Percentiles rank a stretch among this genome's conserved stretches.
phyloP scores from a whole-genome alignment of 2,888 invertebrate genomes.

The Cephus sareptanus region DNA sequence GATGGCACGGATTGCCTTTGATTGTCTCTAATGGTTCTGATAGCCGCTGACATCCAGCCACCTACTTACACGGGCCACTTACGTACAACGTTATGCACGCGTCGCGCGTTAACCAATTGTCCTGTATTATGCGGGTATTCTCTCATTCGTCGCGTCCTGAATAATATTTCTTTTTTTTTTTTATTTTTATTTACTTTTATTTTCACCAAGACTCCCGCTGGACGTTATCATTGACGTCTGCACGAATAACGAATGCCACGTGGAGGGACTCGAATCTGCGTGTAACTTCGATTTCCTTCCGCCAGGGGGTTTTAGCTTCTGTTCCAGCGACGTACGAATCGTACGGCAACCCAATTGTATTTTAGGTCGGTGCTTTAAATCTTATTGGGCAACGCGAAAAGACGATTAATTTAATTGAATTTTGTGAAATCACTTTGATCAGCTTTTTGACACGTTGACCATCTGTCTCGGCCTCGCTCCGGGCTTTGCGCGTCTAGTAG shows the following conservation, averaged over 20 bases:
- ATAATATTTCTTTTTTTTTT: neutral
- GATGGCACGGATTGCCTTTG: constrained; percentile 46
- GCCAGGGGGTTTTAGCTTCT: too few species aligned
- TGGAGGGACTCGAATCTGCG: neutral
- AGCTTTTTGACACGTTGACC: neutral
- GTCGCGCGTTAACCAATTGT: constrained; percentile 39
- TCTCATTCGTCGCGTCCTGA: constrained; percentile 1
- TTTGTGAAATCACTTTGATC: neutral
- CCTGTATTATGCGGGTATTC: constrained; percentile 8
- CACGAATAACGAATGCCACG: neutral
- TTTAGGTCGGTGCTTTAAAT: neutral
- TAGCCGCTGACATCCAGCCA: constrained; percentile 47
- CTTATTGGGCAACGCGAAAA: neutral
- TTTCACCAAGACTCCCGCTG: neutral
- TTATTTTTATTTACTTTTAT: neutral
- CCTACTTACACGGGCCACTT: constrained; percentile 42
- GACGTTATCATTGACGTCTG: neutral
- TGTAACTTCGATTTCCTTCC: too few species aligned
- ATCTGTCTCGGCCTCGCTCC: neutral
- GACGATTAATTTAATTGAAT: neutral
- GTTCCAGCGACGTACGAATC: too few species aligned
- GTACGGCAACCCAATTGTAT: neutral
- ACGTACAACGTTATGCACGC: constrained; percentile 39
- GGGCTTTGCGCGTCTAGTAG: neutral
- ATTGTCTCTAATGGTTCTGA: constrained; percentile 50